phyloP scores from a whole-genome alignment of 2,113 vertebrate genomes.

The Ophthalmolycus amberensis region DNA sequence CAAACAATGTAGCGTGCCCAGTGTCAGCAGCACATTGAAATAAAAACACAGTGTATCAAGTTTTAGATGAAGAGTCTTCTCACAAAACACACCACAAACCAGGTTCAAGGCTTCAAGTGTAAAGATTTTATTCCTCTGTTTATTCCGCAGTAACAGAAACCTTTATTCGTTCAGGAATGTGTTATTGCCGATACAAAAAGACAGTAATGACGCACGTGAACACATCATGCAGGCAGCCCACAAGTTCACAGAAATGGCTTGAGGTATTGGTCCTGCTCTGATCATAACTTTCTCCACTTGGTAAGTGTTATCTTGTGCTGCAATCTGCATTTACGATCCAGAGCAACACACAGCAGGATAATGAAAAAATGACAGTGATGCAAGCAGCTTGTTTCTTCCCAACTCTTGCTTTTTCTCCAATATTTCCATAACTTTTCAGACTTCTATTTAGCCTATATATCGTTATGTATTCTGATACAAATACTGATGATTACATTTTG shows the following conservation, averaged over 20 bases:
- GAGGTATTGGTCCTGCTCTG: slow-evolving; percentile 30
- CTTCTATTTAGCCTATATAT: not conserved
- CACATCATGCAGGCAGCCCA: slow-evolving; percentile 39
- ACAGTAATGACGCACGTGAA: slow-evolving; percentile 59
- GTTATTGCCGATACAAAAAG: slow-evolving; percentile 62
- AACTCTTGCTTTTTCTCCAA: not conserved
- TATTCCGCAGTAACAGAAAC: slow-evolving; percentile 44
- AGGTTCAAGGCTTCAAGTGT: slow-evolving; percentile 49
- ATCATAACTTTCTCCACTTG: slow-evolving; percentile 17
- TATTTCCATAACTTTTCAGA: not conserved
- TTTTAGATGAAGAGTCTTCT: not conserved
- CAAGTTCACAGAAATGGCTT: slow-evolving; percentile 42
- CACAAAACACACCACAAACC: not conserved
- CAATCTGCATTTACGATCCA: slow-evolving; percentile 10
- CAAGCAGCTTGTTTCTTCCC: slow-evolving; percentile 15
- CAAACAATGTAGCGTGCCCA: too few species aligned
- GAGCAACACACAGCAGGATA: slow-evolving; percentile 40
- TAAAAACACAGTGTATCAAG: not conserved
- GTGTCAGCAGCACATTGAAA: not conserved
- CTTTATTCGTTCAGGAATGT: slow-evolving; percentile 29
- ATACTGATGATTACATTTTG: not conserved
- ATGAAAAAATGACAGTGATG: slow-evolving; percentile 26
- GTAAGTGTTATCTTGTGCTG: slow-evolving; percentile 11
- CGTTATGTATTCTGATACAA: not conserved
- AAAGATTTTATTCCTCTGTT: slow-evolving; percentile 68